Percentiles rank a stretch among this genome's conserved stretches.
phyloP scores from a whole-genome alignment of 2,113 vertebrate genomes.

The Carassius gibelio region DNA sequence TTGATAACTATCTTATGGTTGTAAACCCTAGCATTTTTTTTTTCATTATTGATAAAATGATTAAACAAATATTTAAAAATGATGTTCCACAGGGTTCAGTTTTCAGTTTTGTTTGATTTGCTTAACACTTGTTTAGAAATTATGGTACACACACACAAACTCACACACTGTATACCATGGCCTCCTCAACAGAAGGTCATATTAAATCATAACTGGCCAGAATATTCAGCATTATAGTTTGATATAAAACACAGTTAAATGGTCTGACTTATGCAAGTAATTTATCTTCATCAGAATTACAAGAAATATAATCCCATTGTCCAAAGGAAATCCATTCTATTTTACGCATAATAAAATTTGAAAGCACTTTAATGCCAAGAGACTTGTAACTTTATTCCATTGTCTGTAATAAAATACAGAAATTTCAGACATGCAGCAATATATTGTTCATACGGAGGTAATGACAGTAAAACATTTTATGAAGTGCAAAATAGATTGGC shows the following conservation, averaged over 20 bases:
- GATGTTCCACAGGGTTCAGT: not conserved
- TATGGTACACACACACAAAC: no score
- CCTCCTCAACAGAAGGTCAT: not conserved
- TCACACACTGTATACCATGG: not conserved
- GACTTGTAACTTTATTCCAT: not conserved
- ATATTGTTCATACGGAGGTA: constrained; percentile 39
- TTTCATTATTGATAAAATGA: not conserved
- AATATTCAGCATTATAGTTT: not conserved
- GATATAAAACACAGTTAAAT: not conserved
- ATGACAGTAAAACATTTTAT: constrained; percentile 49
- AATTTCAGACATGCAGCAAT: not conserved
- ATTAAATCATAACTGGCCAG: not conserved
- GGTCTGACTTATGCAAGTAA: not conserved
- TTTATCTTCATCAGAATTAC: not conserved
- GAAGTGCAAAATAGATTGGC: constrained; percentile 41
- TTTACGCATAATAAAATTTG: not conserved
- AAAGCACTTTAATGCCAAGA: not conserved
- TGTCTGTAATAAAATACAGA: not conserved
- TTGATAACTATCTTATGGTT: not conserved
- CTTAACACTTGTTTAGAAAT: not conserved
- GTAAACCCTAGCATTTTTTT: not conserved
- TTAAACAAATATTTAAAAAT: not conserved
- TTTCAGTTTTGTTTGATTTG: not conserved
- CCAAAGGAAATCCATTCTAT: not conserved
- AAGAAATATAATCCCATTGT: not conserved